Conservation (phyloP, 2,797 vertebrate genomes). For the Eleutherodactylus coqui region DNA sequence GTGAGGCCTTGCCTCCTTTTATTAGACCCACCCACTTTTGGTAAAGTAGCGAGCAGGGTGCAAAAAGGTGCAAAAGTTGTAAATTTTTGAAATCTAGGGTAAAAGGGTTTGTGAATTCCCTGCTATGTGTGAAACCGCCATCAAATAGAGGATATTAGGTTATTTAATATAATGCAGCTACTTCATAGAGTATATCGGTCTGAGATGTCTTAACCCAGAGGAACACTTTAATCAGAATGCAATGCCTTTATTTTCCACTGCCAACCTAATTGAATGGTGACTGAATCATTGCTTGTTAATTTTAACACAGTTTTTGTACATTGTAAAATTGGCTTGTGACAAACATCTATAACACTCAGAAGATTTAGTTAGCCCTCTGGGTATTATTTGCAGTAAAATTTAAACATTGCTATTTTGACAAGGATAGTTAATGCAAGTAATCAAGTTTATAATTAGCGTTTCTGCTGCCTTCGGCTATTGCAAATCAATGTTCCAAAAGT, state of each 20-base stretch:
- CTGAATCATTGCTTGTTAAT: conserved; percentile 18
- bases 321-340: conserved; percentile 19
- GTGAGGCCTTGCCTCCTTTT: no score
- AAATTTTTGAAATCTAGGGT: no score
- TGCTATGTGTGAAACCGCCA: no score
- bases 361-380: conserved; percentile 5
- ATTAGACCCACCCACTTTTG: no score
- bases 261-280: conserved; percentile 8
- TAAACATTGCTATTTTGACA: conserved; percentile 46
- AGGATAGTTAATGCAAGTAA: conserved; percentile 43
- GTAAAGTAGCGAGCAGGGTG: no score
- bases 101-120: no score
- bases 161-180: not conserved
- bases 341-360: conserved; percentile 8
- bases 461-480: conserved; percentile 31
- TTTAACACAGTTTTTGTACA: not conserved
- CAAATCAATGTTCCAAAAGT: conserved; percentile 45
- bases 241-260: not conserved
- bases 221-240: conserved; percentile 11
- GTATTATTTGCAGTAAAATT: conserved; percentile 51
- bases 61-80: no score
- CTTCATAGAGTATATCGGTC: not conserved
- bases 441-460: conserved; percentile 44
- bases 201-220: not conserved
- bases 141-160: not conserved